Evolutionary conservation across 2,888 invertebrate species (phyloP), one percentile per base, ranked within the genome.

Genomic region (Meteorus cinctellus): DNA sequence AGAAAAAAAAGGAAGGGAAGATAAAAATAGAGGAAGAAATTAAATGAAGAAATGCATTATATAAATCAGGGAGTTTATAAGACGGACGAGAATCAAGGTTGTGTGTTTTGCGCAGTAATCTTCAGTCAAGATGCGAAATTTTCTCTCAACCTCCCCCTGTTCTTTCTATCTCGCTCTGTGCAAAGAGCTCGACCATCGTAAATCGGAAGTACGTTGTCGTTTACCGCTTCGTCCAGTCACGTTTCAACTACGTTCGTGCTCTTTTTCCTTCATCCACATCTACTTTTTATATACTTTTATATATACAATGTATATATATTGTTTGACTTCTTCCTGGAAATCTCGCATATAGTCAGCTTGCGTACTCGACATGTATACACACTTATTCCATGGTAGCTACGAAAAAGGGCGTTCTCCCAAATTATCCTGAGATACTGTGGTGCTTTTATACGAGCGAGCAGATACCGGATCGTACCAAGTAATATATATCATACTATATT

Each of bases 181-280:
- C 29, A 68, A 34, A 66, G 41, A 68, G 68, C 67, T 70, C 72
- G 72, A 65, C 79, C 78, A 81, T 81, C 81, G 81, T 81, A 81
- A 81, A 81, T 81, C 80, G 81, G 77, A 81, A 81, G 80, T 78
- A 80, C 81, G 79, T 79, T 79, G 81, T 81, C 81, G 76, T 81
- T 81, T 81, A 80, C 79, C 79, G 80, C 80, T 75, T 80, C 80
- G 79, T 78, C 78, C 77, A 79, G 81, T 81, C 81, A 80, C 80
- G 81, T 81, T 80, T 36, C 77, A 79, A 78, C 76, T 78, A 77
- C 75, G 78, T 81, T 75, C 76, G 72, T 71, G 66, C 63, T 36
- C 74, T 51, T 36, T 76, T 70, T 77, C 74, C 65, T 24, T 68
- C 63, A 16, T 63, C 68, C 73, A 73, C 72, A 51, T 75, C 65